phyloP scores from a whole-genome alignment of 2,888 invertebrate genomes.

The Nephrotoma flavescens region DNA sequence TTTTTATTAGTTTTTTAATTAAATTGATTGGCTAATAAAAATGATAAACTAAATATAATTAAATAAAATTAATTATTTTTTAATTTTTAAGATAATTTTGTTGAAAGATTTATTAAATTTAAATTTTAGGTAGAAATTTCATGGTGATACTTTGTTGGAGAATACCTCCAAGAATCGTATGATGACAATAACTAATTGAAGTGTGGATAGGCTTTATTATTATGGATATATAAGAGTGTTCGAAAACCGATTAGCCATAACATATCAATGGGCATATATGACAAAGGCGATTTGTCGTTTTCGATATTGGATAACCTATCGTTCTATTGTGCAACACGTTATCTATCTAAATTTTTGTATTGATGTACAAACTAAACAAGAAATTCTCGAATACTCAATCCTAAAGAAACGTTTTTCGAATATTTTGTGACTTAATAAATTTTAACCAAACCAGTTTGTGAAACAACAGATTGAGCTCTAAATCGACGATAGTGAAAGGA shows the following conservation, averaged over 20 bases:
- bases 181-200: neutral
- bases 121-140: neutral
- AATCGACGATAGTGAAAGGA: no score
- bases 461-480: no score
- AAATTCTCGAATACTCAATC: no score
- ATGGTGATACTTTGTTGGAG: neutral
- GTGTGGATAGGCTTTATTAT: neutral
- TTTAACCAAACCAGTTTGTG: no score
- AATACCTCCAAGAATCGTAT: neutral
- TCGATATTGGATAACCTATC: no score
- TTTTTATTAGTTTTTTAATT: neutral
- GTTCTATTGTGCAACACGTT: no score
- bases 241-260: neutral
- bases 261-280: neutral
- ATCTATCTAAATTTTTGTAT: no score
- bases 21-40: neutral
- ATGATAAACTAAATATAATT: neutral
- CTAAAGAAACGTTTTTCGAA: no score
- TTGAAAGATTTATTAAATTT: neutral
- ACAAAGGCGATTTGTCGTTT: no score
- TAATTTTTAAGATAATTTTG: neutral
- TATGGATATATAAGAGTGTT: neutral
- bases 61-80: neutral
- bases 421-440: no score
- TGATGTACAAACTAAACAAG: no score